Evolutionary conservation across 1,140 invertebrate genomes (phyloP), one percentile per base, ranked within the genome.

Genomic region (Drosophila erecta): DNA sequence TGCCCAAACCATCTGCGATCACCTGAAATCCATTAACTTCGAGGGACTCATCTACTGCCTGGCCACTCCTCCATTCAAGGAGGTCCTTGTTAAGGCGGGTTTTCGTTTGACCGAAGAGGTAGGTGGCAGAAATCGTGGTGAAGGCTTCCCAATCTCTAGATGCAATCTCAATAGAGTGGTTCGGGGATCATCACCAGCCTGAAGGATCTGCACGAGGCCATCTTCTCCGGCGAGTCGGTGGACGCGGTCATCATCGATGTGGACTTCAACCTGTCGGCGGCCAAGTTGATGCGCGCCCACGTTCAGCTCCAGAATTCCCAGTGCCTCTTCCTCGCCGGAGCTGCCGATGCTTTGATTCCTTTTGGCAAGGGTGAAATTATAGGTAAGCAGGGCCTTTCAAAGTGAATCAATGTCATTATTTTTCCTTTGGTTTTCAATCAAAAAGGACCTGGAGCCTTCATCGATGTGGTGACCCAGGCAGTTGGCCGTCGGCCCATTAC

Each of bases 231-330:
- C 6, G 77, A 92, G 12, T 78, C 92, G 8, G 90, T 94, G 7
- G 90, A 94, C 7, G 94, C 94, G 4, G 93, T 94, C 5, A 83
- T 94, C 7, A 92, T 94, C 40, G 93, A 94, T 84, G 93, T 93
- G 46, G 93, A 94, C 67, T 93, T 93, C 40, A 93, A 93, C 77
- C 71, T 93, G 30, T 93, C 93, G 40, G 69, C 93, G 10, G 76
- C 91, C 0, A 94, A 93, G 56, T 38, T 94, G 65, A 93, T 93
- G 72, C 92, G 92, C 61, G 93, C 93, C 2, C 90, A 93, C 6
- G 79, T 92, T 0, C 93, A 94, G 50, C 70, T 94, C 12, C 74
- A 84, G 33, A 78, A 93, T 57, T 92, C 93, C 1, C 91, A 93
- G 7, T 94, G 94, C 12, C 51, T 93, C 3, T 93, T 93, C 37